These are phyloP conservation scores for Agelaius tricolor DNA, from an alignment of 2,113 vertebrate species.

Conservation along the genomic window DNA sequence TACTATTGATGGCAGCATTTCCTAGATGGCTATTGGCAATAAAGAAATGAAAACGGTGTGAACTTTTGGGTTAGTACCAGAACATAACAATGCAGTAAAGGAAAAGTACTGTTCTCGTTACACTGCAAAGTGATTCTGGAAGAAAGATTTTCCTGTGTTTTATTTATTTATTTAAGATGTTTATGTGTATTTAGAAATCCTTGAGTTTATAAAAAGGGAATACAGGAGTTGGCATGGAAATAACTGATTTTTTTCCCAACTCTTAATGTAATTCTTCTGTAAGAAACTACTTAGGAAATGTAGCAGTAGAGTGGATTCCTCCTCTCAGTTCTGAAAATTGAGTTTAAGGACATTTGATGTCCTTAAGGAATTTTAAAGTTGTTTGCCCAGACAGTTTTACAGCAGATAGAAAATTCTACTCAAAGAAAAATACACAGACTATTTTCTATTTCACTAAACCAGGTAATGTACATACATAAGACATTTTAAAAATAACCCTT, in stretches of 20 bases:
- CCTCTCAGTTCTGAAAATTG: not conserved
- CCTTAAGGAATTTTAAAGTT: not conserved
- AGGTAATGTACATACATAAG: not conserved
- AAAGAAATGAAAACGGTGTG: not conserved
- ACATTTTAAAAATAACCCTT: not conserved
- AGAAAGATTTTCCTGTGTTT: not conserved
- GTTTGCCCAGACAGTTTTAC: not conserved
- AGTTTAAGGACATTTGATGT: not conserved
- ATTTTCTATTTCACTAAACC: not conserved
- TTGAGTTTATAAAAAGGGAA: not conserved
- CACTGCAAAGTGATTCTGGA: not conserved
- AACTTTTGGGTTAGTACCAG: constrained; percentile 15
- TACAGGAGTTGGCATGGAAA: not conserved
- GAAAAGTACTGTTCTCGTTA: not conserved
- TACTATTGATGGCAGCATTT: constrained; percentile 50
- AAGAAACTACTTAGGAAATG: not conserved
- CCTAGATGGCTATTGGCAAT: constrained; percentile 37
- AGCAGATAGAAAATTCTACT: not conserved
- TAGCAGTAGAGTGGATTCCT: not conserved
- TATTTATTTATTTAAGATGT: not conserved
- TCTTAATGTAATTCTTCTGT: not conserved
- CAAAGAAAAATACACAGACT: too few species aligned
- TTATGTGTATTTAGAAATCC: not conserved
- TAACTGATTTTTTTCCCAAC: not conserved
- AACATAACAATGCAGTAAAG: not conserved